A percentile compares a stretch with the other conserved stretches of the same genome.
Evolutionary conservation across 2,888 invertebrate genomes (phyloP).

Genomic region (Amorpha juglandis): DNA sequence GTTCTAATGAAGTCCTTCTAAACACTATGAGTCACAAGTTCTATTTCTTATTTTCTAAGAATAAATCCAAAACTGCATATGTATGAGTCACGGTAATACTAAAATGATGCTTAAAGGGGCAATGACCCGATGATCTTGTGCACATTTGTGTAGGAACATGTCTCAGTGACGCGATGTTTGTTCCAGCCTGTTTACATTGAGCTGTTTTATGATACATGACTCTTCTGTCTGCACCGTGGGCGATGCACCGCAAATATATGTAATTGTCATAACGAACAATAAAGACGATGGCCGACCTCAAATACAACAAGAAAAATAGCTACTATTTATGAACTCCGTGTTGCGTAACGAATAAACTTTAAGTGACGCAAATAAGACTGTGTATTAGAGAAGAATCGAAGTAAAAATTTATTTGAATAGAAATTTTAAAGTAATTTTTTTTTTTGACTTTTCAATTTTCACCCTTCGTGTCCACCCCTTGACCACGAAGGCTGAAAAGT

Average conservation of each 20-base stretch:
- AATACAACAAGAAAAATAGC: too few species aligned
- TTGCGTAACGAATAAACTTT: too few species aligned
- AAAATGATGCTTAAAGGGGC: slow-evolving; percentile 61
- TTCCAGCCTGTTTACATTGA: slow-evolving; percentile 7
- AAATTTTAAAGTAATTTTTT: too few species aligned
- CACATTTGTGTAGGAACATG: slow-evolving; percentile 41
- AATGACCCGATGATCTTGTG: slow-evolving; percentile 68
- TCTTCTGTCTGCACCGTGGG: slow-evolving; percentile 12
- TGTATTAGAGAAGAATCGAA: too few species aligned
- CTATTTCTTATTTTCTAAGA: slow-evolving; percentile 81
- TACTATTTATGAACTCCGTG: too few species aligned
- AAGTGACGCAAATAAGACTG: too few species aligned
- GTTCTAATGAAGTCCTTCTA: slow-evolving; percentile 65
- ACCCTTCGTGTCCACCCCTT: too few species aligned
- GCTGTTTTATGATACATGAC: slow-evolving; percentile 15
- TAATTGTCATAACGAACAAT: slow-evolving; percentile 9
- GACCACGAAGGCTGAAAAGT: too few species aligned
- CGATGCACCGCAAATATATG: neutral
- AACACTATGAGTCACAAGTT: slow-evolving; percentile 69
- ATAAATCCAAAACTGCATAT: slow-evolving; percentile 79
- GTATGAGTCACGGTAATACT: slow-evolving; percentile 68
- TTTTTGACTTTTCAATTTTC: too few species aligned
- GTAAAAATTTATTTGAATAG: too few species aligned
- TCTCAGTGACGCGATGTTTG: slow-evolving; percentile 29
- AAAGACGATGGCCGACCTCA: too few species aligned